Evolutionary conservation across 2,797 vertebrate species (phyloP).

Genomic region (Bufotes viridis): DNA sequence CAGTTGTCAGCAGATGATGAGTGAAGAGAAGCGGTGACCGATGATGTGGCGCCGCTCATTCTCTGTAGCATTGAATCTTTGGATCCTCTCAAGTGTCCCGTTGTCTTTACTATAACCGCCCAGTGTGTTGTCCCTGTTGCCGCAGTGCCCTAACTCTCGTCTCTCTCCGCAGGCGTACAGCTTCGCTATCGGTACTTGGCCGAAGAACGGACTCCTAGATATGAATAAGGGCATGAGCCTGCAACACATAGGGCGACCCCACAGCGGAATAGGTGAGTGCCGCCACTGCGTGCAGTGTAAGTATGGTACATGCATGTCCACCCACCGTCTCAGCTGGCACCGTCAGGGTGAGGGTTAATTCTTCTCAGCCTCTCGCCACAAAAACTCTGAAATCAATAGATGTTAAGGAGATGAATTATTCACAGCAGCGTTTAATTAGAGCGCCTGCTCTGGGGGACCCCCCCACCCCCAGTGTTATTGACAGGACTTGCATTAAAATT

Average conservation of each 20-base stretch:
- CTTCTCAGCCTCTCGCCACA: conserved; percentile 89
- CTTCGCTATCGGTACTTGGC: conserved; percentile 84
- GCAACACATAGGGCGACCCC: conserved; percentile 84
- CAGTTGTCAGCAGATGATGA: too few relatives aligned
- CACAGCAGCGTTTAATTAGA: conserved; percentile 99
- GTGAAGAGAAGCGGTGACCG: too few relatives aligned
- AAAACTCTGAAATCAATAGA: conserved; percentile 98
- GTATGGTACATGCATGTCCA: too few relatives aligned
- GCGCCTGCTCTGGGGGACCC: conserved; percentile 94
- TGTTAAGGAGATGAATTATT: conserved; percentile 99
- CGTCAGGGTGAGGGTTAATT: conserved; percentile 82
- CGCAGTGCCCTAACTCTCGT: neutral
- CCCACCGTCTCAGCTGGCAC: neutral
- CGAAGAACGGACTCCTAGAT: conserved; percentile 84
- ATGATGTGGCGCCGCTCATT: too few relatives aligned
- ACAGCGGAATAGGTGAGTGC: conserved; percentile 84
- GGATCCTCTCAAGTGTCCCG: too few relatives aligned
- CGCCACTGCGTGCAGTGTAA: neutral
- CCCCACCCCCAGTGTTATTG: conserved; percentile 93
- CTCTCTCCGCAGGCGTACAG: conserved; percentile 78
- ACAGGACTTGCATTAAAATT: conserved; percentile 81
- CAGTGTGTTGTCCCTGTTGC: too few relatives aligned
- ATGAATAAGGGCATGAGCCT: conserved; percentile 85
- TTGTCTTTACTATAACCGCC: too few relatives aligned
- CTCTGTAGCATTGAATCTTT: too few relatives aligned